Evolutionary conservation across 2,113 vertebrate species (phyloP).

Genomic region (Vidua chalybeata): DNA sequence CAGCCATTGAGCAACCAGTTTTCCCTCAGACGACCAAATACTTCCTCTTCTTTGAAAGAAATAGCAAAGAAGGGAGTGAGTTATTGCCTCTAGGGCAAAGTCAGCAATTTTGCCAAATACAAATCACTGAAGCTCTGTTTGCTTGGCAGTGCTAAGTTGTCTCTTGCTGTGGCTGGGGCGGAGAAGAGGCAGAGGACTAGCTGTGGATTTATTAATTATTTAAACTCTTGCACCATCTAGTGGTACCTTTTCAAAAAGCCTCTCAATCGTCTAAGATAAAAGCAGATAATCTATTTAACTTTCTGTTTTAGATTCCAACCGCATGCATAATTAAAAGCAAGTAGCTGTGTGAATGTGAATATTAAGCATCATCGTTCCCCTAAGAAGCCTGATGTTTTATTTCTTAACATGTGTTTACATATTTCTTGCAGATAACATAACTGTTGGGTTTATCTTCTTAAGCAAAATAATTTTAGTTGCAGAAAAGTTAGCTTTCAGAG

Average conservation of each 20-base stretch:
- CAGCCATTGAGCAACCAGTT: neutral
- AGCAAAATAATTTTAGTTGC: constrained; percentile 68
- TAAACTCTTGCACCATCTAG: constrained; percentile 38
- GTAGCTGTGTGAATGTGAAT: neutral
- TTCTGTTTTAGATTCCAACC: neutral
- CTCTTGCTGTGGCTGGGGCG: neutral
- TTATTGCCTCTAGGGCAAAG: neutral
- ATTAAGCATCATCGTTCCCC: neutral
- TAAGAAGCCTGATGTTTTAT: neutral
- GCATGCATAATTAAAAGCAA: neutral
- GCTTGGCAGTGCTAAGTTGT: neutral
- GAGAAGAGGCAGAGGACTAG: accelerated
- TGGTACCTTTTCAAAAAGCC: neutral
- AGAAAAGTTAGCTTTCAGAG: constrained; percentile 70
- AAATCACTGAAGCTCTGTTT: neutral
- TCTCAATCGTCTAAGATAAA: neutral
- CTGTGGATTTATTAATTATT: neutral
- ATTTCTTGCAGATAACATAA: constrained; percentile 57
- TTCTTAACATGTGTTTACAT: neutral
- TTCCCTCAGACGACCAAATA: neutral
- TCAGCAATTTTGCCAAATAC: neutral
- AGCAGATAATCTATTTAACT: neutral
- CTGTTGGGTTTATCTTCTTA: constrained; percentile 74
- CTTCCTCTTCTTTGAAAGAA: neutral
- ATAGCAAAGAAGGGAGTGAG: neutral